These are phyloP conservation scores for Anisognathus igniventris DNA, from an alignment of 2,797 vertebrate species.

Conservation along the genomic window DNA sequence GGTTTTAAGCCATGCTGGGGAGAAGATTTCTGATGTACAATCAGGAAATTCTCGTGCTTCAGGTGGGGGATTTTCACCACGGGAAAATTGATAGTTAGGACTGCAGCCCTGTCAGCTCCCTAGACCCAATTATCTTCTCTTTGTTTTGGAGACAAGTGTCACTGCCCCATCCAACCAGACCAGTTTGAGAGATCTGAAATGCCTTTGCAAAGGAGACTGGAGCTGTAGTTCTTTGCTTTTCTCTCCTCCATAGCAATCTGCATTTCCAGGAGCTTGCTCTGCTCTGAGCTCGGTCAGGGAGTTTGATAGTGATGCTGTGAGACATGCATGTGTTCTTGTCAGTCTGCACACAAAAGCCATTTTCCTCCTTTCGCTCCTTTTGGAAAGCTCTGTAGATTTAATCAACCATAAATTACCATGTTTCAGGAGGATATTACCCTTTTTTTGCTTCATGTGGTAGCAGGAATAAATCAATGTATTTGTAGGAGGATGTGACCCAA, in stretches of 20 bases:
- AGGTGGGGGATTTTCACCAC: background rate
- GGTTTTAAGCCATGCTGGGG: fast-evolving
- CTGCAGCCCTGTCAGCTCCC: background rate
- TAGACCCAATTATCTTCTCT: background rate
- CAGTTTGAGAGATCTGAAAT: conserved; percentile 4
- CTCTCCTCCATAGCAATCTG: conserved; percentile 67
- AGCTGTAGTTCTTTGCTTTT: conserved; percentile 73
- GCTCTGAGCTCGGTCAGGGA: conserved; percentile 47
- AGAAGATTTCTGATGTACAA: background rate
- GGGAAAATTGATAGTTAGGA: fast-evolving
- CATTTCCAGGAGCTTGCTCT: conserved; percentile 62
- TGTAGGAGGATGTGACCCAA: fast-evolving
- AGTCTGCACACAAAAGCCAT: conserved; percentile 91
- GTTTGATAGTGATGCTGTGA: conserved; percentile 71
- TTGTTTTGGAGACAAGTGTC: background rate
- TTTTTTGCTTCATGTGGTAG: fast-evolving
- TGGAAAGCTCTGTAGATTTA: background rate
- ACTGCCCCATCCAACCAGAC: background rate
- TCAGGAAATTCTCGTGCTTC: background rate
- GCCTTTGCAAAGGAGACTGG: conserved; percentile 58
- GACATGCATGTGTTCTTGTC: conserved; percentile 85
- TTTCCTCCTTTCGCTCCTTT: conserved; percentile 82
- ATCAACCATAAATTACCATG: fast-evolving
- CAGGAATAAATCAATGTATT: fast-evolving
- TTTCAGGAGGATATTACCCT: background rate